phyloP scores from a whole-genome alignment of 2,113 vertebrate species.

The Dasypus novemcinctus region DNA sequence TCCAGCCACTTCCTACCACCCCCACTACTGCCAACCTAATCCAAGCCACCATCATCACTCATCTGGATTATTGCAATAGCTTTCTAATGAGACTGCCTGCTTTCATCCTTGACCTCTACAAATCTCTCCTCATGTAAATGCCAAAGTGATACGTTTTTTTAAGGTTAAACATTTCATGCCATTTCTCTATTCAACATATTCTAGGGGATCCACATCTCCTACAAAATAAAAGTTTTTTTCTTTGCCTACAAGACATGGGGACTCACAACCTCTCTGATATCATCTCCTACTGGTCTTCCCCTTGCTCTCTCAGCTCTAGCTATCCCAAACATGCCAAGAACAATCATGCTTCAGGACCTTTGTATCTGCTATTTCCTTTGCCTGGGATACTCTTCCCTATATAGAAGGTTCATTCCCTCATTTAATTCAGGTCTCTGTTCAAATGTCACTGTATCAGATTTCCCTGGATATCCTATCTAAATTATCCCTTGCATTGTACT shows the following conservation, averaged over 20 bases:
- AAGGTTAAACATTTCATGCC: neutral
- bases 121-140: neutral
- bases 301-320: neutral
- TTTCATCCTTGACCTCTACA: neutral
- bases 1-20: neutral
- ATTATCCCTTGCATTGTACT: neutral
- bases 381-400: neutral
- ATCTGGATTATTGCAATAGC: neutral
- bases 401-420: neutral
- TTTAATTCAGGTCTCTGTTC: neutral
- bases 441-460: neutral
- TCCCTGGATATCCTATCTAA: neutral
- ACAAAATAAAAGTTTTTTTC: neutral
- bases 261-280: neutral
- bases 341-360: neutral
- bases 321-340: neutral
- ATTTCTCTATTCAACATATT: slow-evolving; percentile 22
- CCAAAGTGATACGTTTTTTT: neutral
- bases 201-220: neutral
- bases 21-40: neutral
- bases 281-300: neutral
- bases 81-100: neutral
- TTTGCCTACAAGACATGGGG: neutral
- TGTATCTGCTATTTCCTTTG: neutral
- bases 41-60: too few relatives aligned